These are phyloP conservation scores for Dusona sp. DNA, from an alignment of 2,888 invertebrate genomes.

Conservation along the genomic window DNA sequence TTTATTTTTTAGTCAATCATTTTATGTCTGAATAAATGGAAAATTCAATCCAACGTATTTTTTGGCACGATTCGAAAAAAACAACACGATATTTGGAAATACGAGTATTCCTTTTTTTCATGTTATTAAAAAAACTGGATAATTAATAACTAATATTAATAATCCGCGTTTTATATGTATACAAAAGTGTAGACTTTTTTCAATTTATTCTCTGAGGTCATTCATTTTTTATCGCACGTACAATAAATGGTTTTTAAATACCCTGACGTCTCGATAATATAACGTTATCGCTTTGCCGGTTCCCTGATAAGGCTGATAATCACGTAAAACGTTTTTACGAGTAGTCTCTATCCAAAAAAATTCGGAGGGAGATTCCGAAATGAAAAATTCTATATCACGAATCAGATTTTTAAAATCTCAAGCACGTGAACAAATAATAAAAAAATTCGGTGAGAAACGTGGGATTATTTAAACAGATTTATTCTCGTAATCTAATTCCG, in stretches of 20 bases:
- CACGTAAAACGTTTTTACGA: not conserved
- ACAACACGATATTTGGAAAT: not conserved
- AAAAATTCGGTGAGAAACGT: not conserved
- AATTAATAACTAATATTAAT: not conserved
- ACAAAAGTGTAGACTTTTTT: not conserved
- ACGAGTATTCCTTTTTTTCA: not conserved
- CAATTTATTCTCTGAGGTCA: no score
- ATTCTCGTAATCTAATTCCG: not conserved
- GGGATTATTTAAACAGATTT: not conserved
- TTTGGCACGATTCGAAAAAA: not conserved
- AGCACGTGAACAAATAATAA: not conserved
- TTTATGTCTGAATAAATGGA: not conserved
- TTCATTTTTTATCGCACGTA: not conserved
- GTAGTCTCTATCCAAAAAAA: not conserved
- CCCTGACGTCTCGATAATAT: not conserved
- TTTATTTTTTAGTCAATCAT: not conserved
- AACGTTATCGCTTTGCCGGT: not conserved
- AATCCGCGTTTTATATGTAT: not conserved
- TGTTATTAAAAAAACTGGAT: not conserved
- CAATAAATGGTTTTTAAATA: constrained; percentile 15
- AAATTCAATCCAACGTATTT: not conserved
- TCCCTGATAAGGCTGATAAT: not conserved
- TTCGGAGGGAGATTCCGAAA: not conserved
- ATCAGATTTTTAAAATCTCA: not conserved
- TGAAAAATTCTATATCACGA: not conserved